These are phyloP conservation scores for Papilio machaon DNA, from an alignment of 1,140 invertebrate species.

Conservation along the genomic window DNA sequence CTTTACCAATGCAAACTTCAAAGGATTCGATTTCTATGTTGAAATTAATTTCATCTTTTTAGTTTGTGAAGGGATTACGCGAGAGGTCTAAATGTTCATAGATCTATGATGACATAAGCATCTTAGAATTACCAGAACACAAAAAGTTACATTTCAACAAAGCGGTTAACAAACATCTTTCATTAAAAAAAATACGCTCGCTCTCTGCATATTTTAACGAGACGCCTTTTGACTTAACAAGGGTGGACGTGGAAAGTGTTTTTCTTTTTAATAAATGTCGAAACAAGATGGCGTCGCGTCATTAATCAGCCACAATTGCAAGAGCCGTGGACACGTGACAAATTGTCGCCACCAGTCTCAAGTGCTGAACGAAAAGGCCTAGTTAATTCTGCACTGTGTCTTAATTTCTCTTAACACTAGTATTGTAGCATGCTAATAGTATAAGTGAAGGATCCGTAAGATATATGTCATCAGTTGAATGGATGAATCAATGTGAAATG, in stretches of 20 bases:
- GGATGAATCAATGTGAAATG: no score
- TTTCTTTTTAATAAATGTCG: slow-evolving; percentile 23
- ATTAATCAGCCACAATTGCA: slow-evolving; percentile 18
- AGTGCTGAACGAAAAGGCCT: background rate
- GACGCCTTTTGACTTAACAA: slow-evolving; percentile 12
- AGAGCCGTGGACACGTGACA: background rate
- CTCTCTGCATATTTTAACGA: background rate
- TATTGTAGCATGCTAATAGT: background rate
- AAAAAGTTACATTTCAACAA: background rate
- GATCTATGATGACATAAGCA: no score
- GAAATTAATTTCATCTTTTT: no score
- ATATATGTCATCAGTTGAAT: no score
- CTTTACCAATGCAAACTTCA: background rate
- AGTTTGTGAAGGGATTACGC: no score
- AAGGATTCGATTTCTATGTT: no score
- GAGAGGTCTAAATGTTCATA: no score
- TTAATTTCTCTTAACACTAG: background rate
- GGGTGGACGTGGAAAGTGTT: background rate
- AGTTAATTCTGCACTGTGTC: background rate
- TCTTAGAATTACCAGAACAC: background rate
- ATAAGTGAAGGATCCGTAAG: no score
- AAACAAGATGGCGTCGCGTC: slow-evolving; percentile 17
- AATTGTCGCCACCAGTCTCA: background rate
- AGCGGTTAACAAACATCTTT: background rate
- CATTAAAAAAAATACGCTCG: background rate